Conservation (phyloP, 2,797 vertebrate species). For the Pipistrellus pygmaeus region DNA sequence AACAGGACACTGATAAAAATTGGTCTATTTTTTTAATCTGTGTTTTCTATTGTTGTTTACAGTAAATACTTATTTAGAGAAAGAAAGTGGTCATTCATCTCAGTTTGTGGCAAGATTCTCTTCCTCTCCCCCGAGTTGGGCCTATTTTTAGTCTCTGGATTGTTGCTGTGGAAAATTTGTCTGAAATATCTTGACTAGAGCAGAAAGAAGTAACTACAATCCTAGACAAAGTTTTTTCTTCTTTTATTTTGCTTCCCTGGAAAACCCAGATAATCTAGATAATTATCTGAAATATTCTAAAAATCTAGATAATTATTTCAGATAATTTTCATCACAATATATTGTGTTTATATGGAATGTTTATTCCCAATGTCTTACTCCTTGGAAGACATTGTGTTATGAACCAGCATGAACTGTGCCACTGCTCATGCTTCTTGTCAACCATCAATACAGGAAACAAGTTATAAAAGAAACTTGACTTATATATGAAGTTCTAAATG, state of each 20-base stretch:
- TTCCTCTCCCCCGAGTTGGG: background rate
- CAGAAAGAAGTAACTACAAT: background rate
- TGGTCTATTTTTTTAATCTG: background rate
- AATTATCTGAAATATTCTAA: constrained; percentile 26
- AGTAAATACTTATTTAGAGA: background rate
- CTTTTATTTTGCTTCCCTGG: background rate
- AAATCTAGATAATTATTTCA: background rate
- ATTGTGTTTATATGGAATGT: background rate
- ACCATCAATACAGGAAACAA: background rate
- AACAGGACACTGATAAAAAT: background rate
- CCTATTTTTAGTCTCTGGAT: background rate
- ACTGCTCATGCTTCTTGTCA: background rate
- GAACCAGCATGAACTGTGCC: background rate
- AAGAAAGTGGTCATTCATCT: background rate
- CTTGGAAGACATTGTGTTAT: background rate
- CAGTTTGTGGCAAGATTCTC: background rate
- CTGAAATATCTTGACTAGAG: background rate
- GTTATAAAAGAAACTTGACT: background rate
- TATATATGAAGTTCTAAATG: background rate
- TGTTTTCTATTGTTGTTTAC: background rate
- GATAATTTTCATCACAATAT: background rate
- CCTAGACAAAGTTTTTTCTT: background rate
- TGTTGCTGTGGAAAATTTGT: background rate
- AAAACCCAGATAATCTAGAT: background rate
- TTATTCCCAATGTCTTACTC: background rate